A percentile compares a stretch with the other conserved stretches of the same genome.
phyloP scores from a whole-genome alignment of 2,113 vertebrate species.

The Otocyon megalotis region DNA sequence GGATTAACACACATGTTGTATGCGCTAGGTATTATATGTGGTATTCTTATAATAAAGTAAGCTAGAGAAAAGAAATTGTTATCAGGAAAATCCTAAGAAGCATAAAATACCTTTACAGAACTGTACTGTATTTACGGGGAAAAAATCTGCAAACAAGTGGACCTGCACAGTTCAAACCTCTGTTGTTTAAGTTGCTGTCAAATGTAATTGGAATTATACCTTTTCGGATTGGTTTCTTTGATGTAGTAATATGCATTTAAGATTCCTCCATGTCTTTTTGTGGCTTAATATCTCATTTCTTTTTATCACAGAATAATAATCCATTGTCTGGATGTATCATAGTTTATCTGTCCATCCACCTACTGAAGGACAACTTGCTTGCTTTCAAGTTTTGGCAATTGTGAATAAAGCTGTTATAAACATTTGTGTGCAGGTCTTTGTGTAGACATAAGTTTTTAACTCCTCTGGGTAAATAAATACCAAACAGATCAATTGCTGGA shows the following conservation, averaged over 20 bases:
- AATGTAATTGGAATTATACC: background rate
- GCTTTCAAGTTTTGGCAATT: background rate
- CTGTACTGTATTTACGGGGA: background rate
- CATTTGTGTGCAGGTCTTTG: background rate
- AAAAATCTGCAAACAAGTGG: background rate
- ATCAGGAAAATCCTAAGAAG: background rate
- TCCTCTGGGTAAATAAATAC: conserved; percentile 12
- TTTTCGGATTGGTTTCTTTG: background rate
- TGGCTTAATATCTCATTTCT: background rate
- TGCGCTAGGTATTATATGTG: background rate
- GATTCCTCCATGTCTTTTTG: background rate
- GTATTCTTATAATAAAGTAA: background rate
- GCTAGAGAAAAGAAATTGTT: background rate
- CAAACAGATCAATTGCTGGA: background rate
- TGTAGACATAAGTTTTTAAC: background rate
- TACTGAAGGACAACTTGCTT: background rate
- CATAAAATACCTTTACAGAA: background rate
- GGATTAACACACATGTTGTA: background rate
- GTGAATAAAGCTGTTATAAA: background rate
- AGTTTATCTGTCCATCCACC: background rate
- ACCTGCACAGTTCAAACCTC: background rate
- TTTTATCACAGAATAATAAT: conserved; percentile 12
- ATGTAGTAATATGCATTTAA: background rate
- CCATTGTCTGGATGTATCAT: background rate
- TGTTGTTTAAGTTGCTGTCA: background rate